Conservation (phyloP, 2,797 vertebrate genomes). For the Delichon dasypus region DNA sequence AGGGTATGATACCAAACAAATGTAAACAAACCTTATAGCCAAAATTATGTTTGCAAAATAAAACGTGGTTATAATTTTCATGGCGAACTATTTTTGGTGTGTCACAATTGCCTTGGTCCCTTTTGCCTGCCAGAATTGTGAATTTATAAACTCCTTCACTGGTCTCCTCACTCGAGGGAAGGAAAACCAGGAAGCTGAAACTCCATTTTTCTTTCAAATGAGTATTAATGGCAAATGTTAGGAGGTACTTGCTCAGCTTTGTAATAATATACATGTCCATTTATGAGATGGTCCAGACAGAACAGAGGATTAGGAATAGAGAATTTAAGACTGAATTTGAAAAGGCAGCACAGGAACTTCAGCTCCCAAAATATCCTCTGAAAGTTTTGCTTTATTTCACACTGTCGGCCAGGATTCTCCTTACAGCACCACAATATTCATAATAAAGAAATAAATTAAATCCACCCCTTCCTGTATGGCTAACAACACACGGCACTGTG, state of each 20-base stretch:
- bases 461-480: conserved; percentile 26
- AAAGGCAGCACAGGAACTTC: conserved; percentile 32
- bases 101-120: neutral
- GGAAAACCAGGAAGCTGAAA: conserved; percentile 25
- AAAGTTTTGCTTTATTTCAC: conserved; percentile 24
- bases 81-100: neutral
- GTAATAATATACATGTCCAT: neutral
- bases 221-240: neutral
- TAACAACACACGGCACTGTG: conserved; percentile 6
- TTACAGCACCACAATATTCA: conserved; percentile 1
- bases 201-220: conserved; percentile 29
- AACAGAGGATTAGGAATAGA: conserved; percentile 7
- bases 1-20: neutral
- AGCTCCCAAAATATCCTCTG: neutral
- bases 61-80: neutral
- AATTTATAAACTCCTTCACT: conserved; percentile 3
- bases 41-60: neutral
- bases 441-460: conserved; percentile 59
- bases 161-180: neutral
- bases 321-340: neutral
- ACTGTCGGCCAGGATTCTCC: conserved; percentile 6
- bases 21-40: neutral
- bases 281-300: conserved; percentile 46
- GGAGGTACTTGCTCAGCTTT: neutral
- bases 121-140: neutral